These are phyloP conservation scores for Chaetophractus vellerosus DNA, from an alignment of 2,797 vertebrate genomes.

Conservation along the genomic window DNA sequence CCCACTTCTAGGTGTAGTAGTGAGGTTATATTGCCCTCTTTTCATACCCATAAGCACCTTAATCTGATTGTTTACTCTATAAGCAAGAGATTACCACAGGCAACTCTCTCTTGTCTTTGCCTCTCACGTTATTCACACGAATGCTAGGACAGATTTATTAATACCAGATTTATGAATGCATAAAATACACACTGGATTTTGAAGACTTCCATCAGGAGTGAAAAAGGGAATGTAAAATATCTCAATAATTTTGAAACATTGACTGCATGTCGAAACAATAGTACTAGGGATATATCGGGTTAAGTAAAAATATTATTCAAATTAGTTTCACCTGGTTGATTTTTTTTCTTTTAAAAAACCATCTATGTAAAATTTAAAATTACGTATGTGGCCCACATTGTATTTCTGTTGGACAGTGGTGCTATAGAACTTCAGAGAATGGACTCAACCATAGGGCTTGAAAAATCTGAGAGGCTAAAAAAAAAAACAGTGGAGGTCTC, in stretches of 20 bases:
- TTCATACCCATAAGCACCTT: neutral
- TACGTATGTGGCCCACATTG: neutral
- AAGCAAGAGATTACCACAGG: neutral
- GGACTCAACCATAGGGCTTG: neutral
- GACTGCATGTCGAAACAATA: neutral
- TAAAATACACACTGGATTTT: conserved; percentile 10
- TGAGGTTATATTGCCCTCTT: neutral
- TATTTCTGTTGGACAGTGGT: neutral
- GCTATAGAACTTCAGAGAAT: neutral
- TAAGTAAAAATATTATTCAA: conserved; percentile 34
- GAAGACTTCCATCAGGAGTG: neutral
- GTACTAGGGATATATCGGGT: neutral
- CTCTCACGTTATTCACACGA: conserved; percentile 29
- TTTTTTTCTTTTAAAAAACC: conserved; percentile 6
- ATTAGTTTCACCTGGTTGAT: neutral
- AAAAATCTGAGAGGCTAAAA: neutral
- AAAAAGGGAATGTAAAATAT: neutral
- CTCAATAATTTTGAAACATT: neutral
- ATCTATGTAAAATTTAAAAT: neutral
- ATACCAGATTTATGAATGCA: neutral
- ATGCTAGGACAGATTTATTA: conserved; percentile 30
- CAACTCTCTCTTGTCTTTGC: neutral
- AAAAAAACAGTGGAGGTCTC: neutral
- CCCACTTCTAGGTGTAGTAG: neutral
- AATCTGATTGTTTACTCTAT: conserved; percentile 1